Percentiles rank a stretch among this genome's conserved stretches.
Evolutionary conservation across 2,113 vertebrate genomes (phyloP).

Genomic region (Thomomys bottae): DNA sequence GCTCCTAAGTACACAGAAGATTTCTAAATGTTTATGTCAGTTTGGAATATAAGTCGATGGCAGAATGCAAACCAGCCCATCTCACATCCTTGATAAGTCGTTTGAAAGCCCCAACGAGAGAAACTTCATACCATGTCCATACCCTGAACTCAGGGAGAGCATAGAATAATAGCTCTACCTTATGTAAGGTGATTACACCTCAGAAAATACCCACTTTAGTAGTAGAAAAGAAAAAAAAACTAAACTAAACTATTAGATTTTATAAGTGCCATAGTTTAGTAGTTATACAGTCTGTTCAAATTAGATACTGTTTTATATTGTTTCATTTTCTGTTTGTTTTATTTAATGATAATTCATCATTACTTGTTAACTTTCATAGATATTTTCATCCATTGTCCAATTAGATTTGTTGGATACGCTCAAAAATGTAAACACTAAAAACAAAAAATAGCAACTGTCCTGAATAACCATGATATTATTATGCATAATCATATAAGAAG

Average conservation of each 20-base stretch:
- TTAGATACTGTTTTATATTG: neutral
- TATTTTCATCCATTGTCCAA: neutral
- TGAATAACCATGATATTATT: neutral
- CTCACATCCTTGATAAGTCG: accelerated
- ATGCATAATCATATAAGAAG: neutral
- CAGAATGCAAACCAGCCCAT: too few species aligned
- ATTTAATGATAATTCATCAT: neutral
- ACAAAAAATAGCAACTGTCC: neutral
- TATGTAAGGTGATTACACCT: neutral
- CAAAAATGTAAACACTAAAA: neutral
- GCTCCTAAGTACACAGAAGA: neutral
- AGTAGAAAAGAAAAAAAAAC: neutral
- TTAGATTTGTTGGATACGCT: neutral
- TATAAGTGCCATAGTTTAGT: neutral
- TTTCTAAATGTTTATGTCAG: too few species aligned
- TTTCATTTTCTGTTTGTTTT: neutral
- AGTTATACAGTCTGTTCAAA: neutral
- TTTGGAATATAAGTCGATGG: too few species aligned
- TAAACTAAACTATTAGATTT: too few species aligned
- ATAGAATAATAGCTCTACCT: neutral
- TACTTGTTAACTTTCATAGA: neutral
- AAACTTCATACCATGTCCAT: accelerated
- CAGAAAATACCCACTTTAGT: neutral
- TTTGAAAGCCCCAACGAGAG: neutral
- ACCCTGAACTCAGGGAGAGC: neutral